Evolutionary conservation across 30 jellyfish, hydroid and myxozoan genomes (phyloP).

Genomic region (Hydractinia symbiolongicarpus): DNA sequence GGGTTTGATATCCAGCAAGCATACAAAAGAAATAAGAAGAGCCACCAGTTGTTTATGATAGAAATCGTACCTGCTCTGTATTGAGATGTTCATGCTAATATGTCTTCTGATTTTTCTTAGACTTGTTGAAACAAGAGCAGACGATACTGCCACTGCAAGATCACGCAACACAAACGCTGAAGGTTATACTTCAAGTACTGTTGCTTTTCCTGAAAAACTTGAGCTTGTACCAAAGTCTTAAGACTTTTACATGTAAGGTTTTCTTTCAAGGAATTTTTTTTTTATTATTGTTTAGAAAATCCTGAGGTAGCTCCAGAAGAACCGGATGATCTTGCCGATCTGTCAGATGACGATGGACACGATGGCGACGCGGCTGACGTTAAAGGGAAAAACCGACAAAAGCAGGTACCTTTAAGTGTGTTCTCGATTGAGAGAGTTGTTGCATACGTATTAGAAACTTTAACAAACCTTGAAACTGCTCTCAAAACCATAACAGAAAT

Average conservation of each 20-base stretch:
- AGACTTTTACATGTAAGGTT: no score
- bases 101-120: background rate
- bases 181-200: no score
- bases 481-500: no score
- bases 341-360: slow-evolving; percentile 76
- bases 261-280: no score
- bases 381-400: slow-evolving; percentile 65
- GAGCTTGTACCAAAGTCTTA: no score
- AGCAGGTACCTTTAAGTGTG: slow-evolving; percentile 44
- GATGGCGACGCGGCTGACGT: slow-evolving; percentile 86
- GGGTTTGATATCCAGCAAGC: no score
- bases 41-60: background rate
- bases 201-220: no score
- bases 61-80: background rate
- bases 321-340: slow-evolving; percentile 79
- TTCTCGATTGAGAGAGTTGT: background rate
- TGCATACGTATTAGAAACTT: background rate
- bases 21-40: no score
- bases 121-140: slow-evolving; percentile 6
- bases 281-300: no score
- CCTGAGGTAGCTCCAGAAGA: slow-evolving; percentile 53
- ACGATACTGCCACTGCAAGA: background rate
- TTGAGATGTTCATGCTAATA: background rate
- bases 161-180: no score
- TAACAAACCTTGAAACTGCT: background rate